phyloP scores from a whole-genome alignment of 2,113 vertebrate genomes.

The Pedetes capensis region DNA sequence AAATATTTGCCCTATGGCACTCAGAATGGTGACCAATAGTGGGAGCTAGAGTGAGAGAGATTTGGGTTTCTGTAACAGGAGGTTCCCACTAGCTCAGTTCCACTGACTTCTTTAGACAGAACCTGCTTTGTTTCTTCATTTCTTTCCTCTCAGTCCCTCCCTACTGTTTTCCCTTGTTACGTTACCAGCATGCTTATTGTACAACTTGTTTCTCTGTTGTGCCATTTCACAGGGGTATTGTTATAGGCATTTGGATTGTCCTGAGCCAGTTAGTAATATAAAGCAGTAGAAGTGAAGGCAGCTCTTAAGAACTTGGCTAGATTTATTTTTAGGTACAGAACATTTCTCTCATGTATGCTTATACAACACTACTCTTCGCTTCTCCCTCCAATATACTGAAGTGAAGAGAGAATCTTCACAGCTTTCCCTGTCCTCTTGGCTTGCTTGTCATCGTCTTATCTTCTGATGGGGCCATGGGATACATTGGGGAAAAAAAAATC shows the following conservation, averaged over 20 bases:
- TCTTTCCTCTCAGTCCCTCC: background rate
- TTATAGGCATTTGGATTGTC: background rate
- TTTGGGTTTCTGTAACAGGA: background rate
- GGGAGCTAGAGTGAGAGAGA: background rate
- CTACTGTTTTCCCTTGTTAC: background rate
- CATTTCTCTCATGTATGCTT: background rate
- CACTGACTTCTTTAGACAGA: background rate
- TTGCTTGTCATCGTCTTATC: background rate
- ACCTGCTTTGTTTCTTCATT: background rate
- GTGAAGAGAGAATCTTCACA: background rate
- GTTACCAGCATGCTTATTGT: background rate
- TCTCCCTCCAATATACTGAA: rapidly evolving
- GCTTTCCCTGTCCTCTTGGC: background rate
- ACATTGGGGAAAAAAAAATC: background rate
- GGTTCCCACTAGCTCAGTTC: background rate
- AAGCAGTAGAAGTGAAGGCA: background rate
- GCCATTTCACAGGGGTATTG: background rate
- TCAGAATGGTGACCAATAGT: background rate
- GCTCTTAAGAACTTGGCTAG: too few species aligned
- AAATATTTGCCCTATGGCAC: background rate
- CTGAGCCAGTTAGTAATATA: background rate
- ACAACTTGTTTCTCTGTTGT: background rate
- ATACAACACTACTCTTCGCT: rapidly evolving
- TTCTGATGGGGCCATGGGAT: background rate
- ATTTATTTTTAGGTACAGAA: background rate